These are phyloP conservation scores for Acrocera orbiculus DNA, from an alignment of 2,888 invertebrate genomes.

Conservation along the genomic window DNA sequence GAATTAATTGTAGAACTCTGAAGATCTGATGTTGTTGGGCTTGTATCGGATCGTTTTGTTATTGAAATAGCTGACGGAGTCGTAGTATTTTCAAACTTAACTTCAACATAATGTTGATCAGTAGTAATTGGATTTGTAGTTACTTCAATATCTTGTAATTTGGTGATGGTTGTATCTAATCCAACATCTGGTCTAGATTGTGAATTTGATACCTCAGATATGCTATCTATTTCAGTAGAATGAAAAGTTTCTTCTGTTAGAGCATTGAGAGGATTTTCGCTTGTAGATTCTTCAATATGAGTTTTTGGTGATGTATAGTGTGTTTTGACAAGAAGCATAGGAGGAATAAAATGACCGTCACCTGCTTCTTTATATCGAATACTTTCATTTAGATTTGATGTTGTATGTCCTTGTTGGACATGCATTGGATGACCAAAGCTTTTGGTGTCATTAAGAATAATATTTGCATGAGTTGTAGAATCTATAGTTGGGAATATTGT, in stretches of 20 bases:
- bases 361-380: conserved; percentile 24
- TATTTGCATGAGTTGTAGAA: conserved; percentile 3
- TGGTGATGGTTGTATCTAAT: neutral
- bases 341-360: conserved; percentile 31
- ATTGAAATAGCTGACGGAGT: conserved; percentile 10
- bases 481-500: conserved; percentile 3
- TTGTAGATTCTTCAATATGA: conserved; percentile 8
- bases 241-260: conserved; percentile 5
- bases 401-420: conserved; percentile 19
- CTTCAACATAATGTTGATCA: conserved; percentile 10
- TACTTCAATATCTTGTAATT: neutral
- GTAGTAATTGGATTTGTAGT: conserved; percentile 4
- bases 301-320: conserved; percentile 25
- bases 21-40: neutral
- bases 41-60: conserved; percentile 2
- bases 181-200: neutral
- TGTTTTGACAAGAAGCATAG: conserved; percentile 30
- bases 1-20: neutral
- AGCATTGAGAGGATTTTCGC: too few relatives aligned
- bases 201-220: conserved; percentile 2
- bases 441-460: conserved; percentile 11
- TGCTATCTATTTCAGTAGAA: neutral
- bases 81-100: conserved; percentile 10
- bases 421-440: conserved; percentile 27
- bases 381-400: too few relatives aligned